Percentiles rank a stretch among this genome's conserved stretches.
phyloP scores from a whole-genome alignment of 2,797 vertebrate species.

The Propithecus deckenii region DNA sequence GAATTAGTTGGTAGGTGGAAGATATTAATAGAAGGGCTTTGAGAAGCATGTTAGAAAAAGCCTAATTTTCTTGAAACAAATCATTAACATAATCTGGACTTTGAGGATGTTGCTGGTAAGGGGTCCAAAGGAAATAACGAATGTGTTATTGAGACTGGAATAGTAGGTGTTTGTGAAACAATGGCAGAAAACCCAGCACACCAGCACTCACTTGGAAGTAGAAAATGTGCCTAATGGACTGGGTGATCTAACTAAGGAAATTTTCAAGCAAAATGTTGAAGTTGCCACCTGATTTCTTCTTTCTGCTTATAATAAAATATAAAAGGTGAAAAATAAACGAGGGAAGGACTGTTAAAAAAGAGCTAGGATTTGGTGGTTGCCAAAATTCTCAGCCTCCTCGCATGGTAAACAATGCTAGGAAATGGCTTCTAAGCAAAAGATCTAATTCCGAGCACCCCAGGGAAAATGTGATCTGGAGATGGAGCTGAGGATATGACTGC shows the following conservation, averaged over 20 bases:
- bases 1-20: not conserved
- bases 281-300: not conserved
- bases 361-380: not conserved
- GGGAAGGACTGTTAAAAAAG: not conserved
- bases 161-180: not conserved
- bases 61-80: not conserved
- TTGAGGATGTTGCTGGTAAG: not conserved
- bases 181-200: not conserved
- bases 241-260: not conserved
- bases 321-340: not conserved
- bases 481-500: not conserved
- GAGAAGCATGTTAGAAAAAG: not conserved
- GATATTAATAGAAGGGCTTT: not conserved
- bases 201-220: not conserved
- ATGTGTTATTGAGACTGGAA: not conserved
- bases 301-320: not conserved
- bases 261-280: not conserved
- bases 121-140: not conserved
- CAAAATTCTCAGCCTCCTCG: not conserved
- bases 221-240: not conserved
- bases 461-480: not conserved
- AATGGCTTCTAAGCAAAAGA: not conserved
- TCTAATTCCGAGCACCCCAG: not conserved
- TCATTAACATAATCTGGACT: not conserved
- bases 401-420: not conserved